Evolutionary conservation across 2,888 invertebrate species (phyloP).

Genomic region (Chouioia cunea): DNA sequence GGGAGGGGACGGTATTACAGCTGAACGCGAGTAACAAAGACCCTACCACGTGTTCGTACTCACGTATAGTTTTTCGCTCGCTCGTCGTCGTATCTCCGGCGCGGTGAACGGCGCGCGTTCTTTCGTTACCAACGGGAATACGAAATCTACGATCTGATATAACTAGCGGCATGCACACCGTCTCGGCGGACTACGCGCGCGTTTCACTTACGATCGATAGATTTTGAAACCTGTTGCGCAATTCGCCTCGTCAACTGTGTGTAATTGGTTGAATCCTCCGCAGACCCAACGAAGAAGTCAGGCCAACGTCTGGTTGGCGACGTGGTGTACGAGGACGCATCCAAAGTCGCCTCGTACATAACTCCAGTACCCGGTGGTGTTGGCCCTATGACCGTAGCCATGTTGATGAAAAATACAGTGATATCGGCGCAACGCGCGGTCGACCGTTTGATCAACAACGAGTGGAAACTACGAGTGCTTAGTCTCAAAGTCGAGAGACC

Average conservation of each 20-base stretch:
- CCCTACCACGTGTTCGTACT: too few relatives aligned
- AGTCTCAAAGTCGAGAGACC: constrained; percentile 76
- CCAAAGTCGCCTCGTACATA: constrained; percentile 85
- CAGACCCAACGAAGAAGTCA: constrained; percentile 82
- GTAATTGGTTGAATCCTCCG: not conserved
- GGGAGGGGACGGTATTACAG: too few relatives aligned
- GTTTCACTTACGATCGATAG: too few relatives aligned
- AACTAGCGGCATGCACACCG: too few relatives aligned
- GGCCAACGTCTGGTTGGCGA: constrained; percentile 94
- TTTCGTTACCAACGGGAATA: too few relatives aligned
- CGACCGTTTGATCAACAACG: constrained; percentile 71
- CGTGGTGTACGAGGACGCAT: constrained; percentile 88
- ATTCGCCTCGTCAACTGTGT: not conserved
- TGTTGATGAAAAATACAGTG: constrained; percentile 96
- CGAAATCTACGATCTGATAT: too few relatives aligned
- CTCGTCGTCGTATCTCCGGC: too few relatives aligned
- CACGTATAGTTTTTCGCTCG: too few relatives aligned
- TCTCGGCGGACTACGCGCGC: too few relatives aligned
- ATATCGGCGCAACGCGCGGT: constrained; percentile 80
- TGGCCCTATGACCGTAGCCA: constrained; percentile 99
- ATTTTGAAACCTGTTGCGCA: too few relatives aligned
- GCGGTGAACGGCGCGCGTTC: too few relatives aligned
- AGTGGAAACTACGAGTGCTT: constrained; percentile 81
- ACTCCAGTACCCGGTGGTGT: constrained; percentile 98
- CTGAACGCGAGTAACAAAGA: too few relatives aligned